Base-by-base conservation (phyloP, 2,113 vertebrate genomes). In the Leptobrachium ailaonicum region DNA sequence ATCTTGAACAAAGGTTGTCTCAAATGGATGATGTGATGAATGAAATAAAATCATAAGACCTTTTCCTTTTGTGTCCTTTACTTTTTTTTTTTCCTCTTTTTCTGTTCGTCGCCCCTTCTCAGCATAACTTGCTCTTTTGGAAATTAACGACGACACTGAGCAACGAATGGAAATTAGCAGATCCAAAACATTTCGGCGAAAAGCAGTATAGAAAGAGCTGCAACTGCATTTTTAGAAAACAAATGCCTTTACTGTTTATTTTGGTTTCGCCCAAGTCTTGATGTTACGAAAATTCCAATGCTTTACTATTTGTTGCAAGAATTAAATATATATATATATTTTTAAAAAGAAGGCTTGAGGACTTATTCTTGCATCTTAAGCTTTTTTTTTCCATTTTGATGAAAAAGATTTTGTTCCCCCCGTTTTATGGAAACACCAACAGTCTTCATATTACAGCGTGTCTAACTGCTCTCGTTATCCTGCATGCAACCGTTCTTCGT, bases 401-500 rank as follows among this genome's bases (percentile, higher is more conserved):
- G 56, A 60, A 13, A 6, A 54, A 60, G 56, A 12, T 60, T 8
- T 3, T 3, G 9, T 60, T 60, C 56, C 56, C 9, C 11, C 13
- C 13, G 56, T 60, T 2, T 10, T 60, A 14, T 12, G 11, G 13
- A 60, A 60, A 60, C 11, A 12, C 56, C 56, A 60, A 12, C 56
- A 60, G 13, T 11, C 9, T 13, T 12, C 56, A 60, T 60, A 60
- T 60, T 12, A 13, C 56, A 11, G 13, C 10, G 13, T 60, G 6
- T 11, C 56, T 60, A 8, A 70, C 82, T 83, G 6, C 8, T 3
- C n/a, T n/a, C 9, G 82, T 8, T 50, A 50, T 82, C 85, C 82
- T 80, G 83, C 82, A 85, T 86, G 85, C 83, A 73, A 87, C 85
- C 71, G 75, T 86, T 88, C 86, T 88, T 89, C 88, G 88, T 86